These are phyloP conservation scores for Drosophila putrida DNA, from an alignment of 2,888 invertebrate genomes.

Conservation along the genomic window DNA sequence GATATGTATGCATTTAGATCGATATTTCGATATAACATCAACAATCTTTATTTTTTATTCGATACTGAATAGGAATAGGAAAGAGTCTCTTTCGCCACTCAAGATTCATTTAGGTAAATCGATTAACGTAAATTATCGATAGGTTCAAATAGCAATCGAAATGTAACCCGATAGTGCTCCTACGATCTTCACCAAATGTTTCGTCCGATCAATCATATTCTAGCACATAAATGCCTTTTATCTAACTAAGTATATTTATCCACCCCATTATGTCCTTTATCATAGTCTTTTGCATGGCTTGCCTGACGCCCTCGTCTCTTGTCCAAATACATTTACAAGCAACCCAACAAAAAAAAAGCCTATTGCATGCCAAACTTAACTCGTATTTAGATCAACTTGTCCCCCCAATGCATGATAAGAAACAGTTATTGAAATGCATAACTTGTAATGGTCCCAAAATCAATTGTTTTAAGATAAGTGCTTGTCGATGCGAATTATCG, in stretches of 20 bases:
- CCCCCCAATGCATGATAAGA: constrained; percentile 49
- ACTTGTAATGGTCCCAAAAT: constrained; percentile 4
- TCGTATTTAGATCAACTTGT: constrained; percentile 11
- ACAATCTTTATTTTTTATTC: no score
- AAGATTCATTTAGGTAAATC: not conserved
- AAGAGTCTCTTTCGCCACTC: no score
- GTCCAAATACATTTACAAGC: constrained; percentile 31
- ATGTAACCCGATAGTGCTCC: not conserved
- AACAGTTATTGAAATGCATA: constrained; percentile 3
- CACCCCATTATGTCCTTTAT: constrained; percentile 35
- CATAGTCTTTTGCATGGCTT: constrained; percentile 59
- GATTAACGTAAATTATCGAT: not conserved
- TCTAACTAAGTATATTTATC: constrained; percentile 1
- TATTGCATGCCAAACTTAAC: constrained; percentile 35
- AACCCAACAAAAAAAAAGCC: not conserved
- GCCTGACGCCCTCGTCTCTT: constrained; percentile 57
- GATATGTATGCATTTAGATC: no score
- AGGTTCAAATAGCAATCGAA: not conserved
- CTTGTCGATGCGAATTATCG: constrained; percentile 7
- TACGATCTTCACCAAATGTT: constrained; percentile 13
- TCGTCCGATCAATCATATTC: constrained; percentile 19
- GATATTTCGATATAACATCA: no score
- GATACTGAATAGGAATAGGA: no score
- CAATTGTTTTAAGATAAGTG: constrained; percentile 14
- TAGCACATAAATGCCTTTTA: constrained; percentile 6